Evolutionary conservation across 2,113 vertebrate species (phyloP), one percentile per base, ranked within the genome.

Genomic region (Trematocara variabile): DNA sequence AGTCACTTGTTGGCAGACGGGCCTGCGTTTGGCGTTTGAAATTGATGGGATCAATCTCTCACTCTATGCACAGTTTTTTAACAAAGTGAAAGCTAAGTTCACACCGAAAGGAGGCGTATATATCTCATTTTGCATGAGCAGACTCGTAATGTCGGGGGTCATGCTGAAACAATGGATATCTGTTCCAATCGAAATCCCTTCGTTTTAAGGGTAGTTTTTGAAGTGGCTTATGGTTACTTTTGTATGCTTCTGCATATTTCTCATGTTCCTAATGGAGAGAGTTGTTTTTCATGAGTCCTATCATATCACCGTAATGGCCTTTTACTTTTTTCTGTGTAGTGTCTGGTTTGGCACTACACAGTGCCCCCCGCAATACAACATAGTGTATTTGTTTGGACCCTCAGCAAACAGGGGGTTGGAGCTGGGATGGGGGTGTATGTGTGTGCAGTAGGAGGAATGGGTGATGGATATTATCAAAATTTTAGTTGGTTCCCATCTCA

Each of bases 401-500:
- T 85, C 73, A 63, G 84, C 79, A 89, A 93, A 93, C 77, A 79
- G 22, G 20, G 33, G 39, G 3, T 41, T 75, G 63, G 80, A 81
- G 58, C 81, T 63, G 37, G 46, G 25, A 44, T 82, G 70, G 53
- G 78, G 20, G 46, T 82, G 54, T 70, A 48, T 50, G n/a, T 65
- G 6, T 75, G 68, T 30, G 41, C 14, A 12, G 28, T 25, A 16
- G 48, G 34, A 10, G 44, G 58, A 18, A 48, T 22, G 63, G 37
- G 37, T 53, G 79, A 81, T 65, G 80, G 63, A 85, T 89, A 90
- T 92, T 89, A 91, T 92, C 77, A 89, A 91, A 73, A 91, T 89
- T 92, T 93, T 83, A 84, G 89, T 85, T 80, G 80, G 88, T 91
- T 94, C 91, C 92, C 92, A 93, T 91, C 93, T 94, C 92, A 85